phyloP scores from a whole-genome alignment of 2,888 invertebrate species.

The Automeris io region DNA sequence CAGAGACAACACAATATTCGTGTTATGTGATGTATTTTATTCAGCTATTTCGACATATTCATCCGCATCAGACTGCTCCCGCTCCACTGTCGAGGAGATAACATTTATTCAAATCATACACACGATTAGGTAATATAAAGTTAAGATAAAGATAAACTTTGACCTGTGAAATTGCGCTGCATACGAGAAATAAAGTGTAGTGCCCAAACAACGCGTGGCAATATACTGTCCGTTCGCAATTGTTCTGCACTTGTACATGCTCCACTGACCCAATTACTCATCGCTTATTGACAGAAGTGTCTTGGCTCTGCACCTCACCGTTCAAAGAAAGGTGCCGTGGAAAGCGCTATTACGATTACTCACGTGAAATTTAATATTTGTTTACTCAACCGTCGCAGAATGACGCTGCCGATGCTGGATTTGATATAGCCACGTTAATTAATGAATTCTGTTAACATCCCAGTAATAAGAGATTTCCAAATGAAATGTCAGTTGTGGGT shows the following conservation, averaged over 20 bases:
- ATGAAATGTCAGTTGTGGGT: not conserved
- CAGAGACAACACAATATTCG: conserved; percentile 29
- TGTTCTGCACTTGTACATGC: conserved; percentile 55
- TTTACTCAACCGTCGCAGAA: not conserved
- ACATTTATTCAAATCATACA: not conserved
- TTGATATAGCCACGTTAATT: not conserved
- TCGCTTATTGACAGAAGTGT: conserved; percentile 68
- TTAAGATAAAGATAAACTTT: not conserved
- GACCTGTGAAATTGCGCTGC: conserved; percentile 4
- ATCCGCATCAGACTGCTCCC: conserved; percentile 26
- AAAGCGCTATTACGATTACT: conserved; percentile 7
- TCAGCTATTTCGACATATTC: conserved; percentile 26
- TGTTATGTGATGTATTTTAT: conserved; percentile 33
- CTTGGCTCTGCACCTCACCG: conserved; percentile 56
- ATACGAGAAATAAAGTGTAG: conserved; percentile 21
- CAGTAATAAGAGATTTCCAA: not conserved
- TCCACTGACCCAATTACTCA: conserved; percentile 70
- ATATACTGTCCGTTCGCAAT: conserved; percentile 34
- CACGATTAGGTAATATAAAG: not conserved
- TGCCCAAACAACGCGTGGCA: conserved; percentile 23
- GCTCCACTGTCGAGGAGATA: not conserved
- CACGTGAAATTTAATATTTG: conserved; percentile 5
- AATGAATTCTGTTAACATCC: not conserved
- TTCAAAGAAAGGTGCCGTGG: conserved; percentile 25
- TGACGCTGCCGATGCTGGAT: not conserved